Evolutionary conservation across 2,113 vertebrate genomes (phyloP).

Genomic region (Mesitornis unicolor): DNA sequence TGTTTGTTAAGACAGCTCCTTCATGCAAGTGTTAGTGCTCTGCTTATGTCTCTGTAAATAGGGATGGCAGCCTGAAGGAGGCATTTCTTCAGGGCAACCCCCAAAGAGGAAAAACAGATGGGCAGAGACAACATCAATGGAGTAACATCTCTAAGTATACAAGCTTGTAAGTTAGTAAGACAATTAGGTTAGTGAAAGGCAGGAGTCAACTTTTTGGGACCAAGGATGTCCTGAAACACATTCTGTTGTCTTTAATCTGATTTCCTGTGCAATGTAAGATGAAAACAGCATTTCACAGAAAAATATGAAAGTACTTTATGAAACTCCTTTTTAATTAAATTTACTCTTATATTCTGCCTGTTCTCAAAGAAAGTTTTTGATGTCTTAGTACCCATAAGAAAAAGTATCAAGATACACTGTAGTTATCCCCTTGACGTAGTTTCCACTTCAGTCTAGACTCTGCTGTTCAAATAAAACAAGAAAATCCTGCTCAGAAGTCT

Average conservation of each 20-base stretch:
- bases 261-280: not conserved
- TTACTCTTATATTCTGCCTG: not conserved
- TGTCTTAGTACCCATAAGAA: not conserved
- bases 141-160: not conserved
- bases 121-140: constrained; percentile 36
- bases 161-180: not conserved
- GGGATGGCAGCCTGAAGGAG: constrained; percentile 11
- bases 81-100: constrained; percentile 47
- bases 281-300: not conserved
- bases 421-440: not conserved
- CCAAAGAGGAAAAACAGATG: constrained; percentile 60
- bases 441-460: constrained; percentile 17
- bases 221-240: constrained; percentile 1
- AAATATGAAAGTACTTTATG: not conserved
- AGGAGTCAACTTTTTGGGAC: not conserved
- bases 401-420: not conserved
- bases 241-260: not conserved
- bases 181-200: constrained; percentile 23
- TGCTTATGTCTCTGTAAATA: not conserved
- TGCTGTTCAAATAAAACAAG: constrained; percentile 26
- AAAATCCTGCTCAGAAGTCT: constrained; percentile 33
- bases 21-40: not conserved
- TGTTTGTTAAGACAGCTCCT: not conserved
- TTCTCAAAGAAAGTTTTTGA: constrained; percentile 1
- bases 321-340: not conserved